These are phyloP conservation scores for Capreolus pygargus DNA, from an alignment of 2,113 vertebrate genomes.

Conservation along the genomic window DNA sequence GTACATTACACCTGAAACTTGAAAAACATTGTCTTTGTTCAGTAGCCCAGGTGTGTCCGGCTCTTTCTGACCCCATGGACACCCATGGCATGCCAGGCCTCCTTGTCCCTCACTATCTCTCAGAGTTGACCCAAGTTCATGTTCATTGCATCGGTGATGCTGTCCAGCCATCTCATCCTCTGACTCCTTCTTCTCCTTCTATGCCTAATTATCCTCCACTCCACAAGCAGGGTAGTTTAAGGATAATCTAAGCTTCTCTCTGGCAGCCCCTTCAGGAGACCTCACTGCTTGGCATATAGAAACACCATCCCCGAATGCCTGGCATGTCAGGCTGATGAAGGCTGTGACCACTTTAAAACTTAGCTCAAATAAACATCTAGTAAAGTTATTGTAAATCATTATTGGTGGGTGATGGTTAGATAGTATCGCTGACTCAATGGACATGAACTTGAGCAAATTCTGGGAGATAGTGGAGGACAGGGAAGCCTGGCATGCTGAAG, in stretches of 20 bases:
- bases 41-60: background rate
- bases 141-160: background rate
- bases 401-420: background rate
- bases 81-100: background rate
- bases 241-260: background rate
- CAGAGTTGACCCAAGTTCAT: background rate
- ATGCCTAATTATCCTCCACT: background rate
- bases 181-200: background rate
- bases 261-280: background rate
- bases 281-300: accelerated
- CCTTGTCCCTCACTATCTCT: background rate
- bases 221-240: background rate
- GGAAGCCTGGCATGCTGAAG: background rate
- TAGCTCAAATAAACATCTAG: background rate
- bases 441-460: background rate
- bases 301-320: background rate
- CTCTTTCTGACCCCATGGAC: background rate
- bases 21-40: background rate
- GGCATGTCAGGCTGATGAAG: background rate
- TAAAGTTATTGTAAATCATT: background rate
- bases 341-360: background rate
- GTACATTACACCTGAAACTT: background rate
- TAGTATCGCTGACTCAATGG: background rate
- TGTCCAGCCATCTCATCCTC: background rate
- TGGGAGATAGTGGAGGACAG: background rate